Percentiles rank a stretch among this genome's conserved stretches.
Evolutionary conservation across 2,888 invertebrate species (phyloP).

Genomic region (Stramonita haemastoma): DNA sequence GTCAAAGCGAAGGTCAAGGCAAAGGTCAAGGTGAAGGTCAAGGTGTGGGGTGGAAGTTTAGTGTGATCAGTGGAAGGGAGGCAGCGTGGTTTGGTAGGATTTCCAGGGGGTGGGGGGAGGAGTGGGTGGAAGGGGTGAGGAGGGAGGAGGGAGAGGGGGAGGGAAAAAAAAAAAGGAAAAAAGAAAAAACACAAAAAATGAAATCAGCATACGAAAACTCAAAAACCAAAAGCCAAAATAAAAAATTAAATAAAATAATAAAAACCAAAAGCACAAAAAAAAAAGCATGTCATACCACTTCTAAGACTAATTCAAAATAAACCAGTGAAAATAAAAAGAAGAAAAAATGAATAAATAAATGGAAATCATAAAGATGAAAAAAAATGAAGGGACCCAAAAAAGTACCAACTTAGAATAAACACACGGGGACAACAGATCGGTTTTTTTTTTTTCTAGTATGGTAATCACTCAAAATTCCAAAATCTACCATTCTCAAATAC

Average conservation of each 20-base stretch:
- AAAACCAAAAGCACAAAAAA: background rate
- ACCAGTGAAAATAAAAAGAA: background rate
- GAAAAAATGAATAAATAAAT: background rate
- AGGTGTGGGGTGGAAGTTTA: background rate
- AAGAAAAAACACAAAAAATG: background rate
- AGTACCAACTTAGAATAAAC: background rate
- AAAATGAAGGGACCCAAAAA: background rate
- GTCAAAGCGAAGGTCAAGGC: background rate
- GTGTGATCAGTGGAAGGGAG: slow-evolving; percentile 8
- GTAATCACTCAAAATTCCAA: no score
- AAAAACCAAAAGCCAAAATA: background rate
- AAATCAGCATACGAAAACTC: background rate
- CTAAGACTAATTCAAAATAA: background rate
- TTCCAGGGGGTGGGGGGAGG: background rate
- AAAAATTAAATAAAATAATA: background rate
- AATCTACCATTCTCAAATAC: no score
- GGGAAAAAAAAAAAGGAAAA: background rate
- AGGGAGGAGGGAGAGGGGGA: background rate
- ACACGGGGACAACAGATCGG: background rate
- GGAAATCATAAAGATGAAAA: background rate
- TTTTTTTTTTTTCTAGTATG: no score
- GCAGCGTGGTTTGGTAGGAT: background rate
- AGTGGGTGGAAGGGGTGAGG: background rate
- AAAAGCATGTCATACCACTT: background rate
- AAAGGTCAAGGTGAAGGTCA: background rate